phyloP scores from a whole-genome alignment of 2,797 vertebrate genomes.

The Ispidina picta region DNA sequence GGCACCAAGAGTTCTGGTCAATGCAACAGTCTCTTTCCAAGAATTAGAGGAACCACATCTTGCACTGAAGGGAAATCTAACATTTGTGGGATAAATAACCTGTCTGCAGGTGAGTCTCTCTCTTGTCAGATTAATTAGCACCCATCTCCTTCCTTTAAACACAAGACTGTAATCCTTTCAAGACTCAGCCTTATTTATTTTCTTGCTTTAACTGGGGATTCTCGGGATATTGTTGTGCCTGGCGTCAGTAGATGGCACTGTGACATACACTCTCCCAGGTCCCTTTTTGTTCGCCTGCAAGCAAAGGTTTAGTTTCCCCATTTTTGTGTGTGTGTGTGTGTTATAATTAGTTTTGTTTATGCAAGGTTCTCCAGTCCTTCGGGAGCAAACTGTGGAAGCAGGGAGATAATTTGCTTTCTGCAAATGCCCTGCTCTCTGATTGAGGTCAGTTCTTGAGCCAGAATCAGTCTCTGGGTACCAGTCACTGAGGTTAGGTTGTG shows the following conservation, averaged over 20 bases:
- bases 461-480: conserved; percentile 50
- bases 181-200: conserved; percentile 15
- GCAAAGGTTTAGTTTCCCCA: conserved; percentile 4
- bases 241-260: conserved; percentile 72
- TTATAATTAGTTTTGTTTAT: conserved; percentile 73
- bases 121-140: conserved; percentile 42
- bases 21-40: background rate
- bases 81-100: background rate
- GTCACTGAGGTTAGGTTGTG: conserved; percentile 31
- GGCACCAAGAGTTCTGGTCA: background rate
- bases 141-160: conserved; percentile 16
- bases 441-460: conserved; percentile 66
- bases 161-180: conserved; percentile 7
- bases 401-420: conserved; percentile 62
- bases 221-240: background rate
- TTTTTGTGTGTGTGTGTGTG: background rate
- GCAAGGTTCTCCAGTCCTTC: conserved; percentile 57
- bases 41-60: background rate
- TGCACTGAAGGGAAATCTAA: background rate
- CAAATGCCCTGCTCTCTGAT: conserved; percentile 45
- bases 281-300: conserved; percentile 20
- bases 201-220: background rate
- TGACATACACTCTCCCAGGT: conserved; percentile 51
- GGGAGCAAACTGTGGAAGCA: conserved; percentile 64
- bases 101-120: conserved; percentile 26